These are phyloP conservation scores for Neoitamus cyanurus DNA, from an alignment of 2,888 invertebrate genomes.

Conservation along the genomic window DNA sequence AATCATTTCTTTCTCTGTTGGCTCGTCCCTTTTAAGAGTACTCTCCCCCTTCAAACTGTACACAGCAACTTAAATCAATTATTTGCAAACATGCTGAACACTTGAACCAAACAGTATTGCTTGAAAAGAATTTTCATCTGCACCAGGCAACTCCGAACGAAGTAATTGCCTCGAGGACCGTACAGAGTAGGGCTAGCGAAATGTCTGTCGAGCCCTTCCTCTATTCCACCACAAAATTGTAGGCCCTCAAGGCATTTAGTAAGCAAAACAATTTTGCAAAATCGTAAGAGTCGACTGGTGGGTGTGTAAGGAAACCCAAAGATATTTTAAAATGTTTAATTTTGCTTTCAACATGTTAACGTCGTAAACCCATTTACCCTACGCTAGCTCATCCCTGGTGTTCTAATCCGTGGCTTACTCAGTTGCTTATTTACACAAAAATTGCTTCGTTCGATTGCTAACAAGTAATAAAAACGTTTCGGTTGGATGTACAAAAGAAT, in stretches of 20 bases:
- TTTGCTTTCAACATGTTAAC: not conserved
- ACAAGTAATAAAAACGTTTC: not conserved
- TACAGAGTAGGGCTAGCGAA: not conserved
- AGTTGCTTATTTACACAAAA: conserved; percentile 20
- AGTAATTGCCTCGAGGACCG: not conserved
- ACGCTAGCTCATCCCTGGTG: not conserved
- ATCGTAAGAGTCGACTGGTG: not conserved
- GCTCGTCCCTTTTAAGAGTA: not conserved
- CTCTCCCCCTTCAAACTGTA: not conserved
- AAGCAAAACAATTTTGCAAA: not conserved
- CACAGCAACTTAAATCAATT: not conserved
- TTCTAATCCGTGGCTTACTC: not conserved
- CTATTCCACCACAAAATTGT: not conserved
- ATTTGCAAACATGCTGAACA: not conserved
- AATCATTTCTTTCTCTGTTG: not conserved
- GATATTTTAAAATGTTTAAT: not conserved
- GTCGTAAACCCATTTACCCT: not conserved
- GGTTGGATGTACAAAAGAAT: not conserved
- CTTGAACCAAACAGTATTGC: not conserved
- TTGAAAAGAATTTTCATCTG: not conserved
- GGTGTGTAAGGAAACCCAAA: not conserved
- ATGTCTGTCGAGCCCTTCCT: not conserved
- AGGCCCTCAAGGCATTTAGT: not conserved
- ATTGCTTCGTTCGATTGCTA: conserved; percentile 13
- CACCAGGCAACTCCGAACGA: not conserved